These are phyloP conservation scores for Plagodis dolabraria DNA, from an alignment of 2,888 invertebrate genomes.

Conservation along the genomic window DNA sequence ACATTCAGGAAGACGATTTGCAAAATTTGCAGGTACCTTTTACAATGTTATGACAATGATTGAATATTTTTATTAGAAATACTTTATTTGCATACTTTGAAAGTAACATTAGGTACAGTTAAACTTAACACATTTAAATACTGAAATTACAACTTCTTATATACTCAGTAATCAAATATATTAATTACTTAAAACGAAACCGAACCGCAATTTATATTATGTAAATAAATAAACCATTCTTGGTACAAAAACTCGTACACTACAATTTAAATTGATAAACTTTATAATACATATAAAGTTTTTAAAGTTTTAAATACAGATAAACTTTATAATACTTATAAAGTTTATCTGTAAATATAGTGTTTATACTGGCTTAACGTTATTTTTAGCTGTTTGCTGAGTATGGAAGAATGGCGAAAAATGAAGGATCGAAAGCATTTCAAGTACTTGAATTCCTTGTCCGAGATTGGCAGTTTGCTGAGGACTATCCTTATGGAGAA, in stretches of 20 bases:
- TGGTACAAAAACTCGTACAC: not conserved
- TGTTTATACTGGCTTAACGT: not conserved
- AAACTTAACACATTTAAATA: too few species aligned
- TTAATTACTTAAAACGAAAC: not conserved
- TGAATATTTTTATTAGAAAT: not conserved
- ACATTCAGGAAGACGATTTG: constrained; percentile 97
- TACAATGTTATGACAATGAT: not conserved
- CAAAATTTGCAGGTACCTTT: constrained; percentile 90
- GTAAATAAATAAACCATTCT: not conserved
- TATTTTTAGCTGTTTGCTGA: constrained; percentile 88
- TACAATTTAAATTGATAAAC: too few species aligned
- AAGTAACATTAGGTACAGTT: too few species aligned
- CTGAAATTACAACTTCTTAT: not conserved
- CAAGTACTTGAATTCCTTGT: constrained; percentile 94
- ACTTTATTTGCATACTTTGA: too few species aligned
- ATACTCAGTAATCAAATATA: not conserved
- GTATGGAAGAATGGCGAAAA: constrained; percentile 92
- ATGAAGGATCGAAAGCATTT: constrained; percentile 90
- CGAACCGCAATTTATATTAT: not conserved
- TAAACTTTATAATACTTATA: too few species aligned
- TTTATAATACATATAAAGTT: too few species aligned
- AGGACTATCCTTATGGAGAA: constrained; percentile 95
- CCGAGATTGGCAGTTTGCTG: constrained; percentile 98
- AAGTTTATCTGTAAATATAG: too few species aligned
- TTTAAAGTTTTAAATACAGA: too few species aligned